Base-by-base conservation (phyloP, 2,888 invertebrate genomes). In the Drosophila pullipes region DNA sequence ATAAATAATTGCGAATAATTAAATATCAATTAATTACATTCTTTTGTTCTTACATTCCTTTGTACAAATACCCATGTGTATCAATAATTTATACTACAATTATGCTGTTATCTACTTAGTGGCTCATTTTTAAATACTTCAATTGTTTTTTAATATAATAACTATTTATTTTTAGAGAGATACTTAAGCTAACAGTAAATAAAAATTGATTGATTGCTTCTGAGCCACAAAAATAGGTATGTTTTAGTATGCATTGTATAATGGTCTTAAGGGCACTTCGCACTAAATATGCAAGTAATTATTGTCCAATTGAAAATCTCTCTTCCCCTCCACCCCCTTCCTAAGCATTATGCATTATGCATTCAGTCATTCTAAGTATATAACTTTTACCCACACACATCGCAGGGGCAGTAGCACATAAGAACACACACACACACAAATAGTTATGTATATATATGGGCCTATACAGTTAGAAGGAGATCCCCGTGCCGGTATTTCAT, bases 401-500 rank as follows among this genome's bases (percentile, higher is more conserved):
- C 16, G 44, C 44, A 11, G 16, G 31, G 37, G 31, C 54, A 30
- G 30, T 53, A 61, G 41, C 39, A 49, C 35, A 35, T 49, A 28
- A 13, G 39, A 22, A 44, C 31, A 7, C 18, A 35, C 28, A 44
- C n/a, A 37, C 6, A 28, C n/a, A 54, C 11, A 22, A 11, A 35
- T 41, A 35, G 28, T n/a, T 22, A 35, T 18, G 22, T 22, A 2
- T 7, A 22, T 53, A 41, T 30, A 28, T 50, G 25, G 35, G 59
- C 47, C 59, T 63, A 60, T 49, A 44, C 57, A 16, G 41, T 39
- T 25, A 37, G 37, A 53, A 60, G 60, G 11, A 49, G 61, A 37
- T 39, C 11, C 47, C 11, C n/a, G 58, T 61, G 25, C 72, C 65
- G 62, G 73, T 53, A 9, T 55, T 18, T 28, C 49, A 58, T 11